These are phyloP conservation scores for Stichopus horrens DNA, from an alignment of 53 echinoderm and acorn worm genomes.

Conservation along the genomic window DNA sequence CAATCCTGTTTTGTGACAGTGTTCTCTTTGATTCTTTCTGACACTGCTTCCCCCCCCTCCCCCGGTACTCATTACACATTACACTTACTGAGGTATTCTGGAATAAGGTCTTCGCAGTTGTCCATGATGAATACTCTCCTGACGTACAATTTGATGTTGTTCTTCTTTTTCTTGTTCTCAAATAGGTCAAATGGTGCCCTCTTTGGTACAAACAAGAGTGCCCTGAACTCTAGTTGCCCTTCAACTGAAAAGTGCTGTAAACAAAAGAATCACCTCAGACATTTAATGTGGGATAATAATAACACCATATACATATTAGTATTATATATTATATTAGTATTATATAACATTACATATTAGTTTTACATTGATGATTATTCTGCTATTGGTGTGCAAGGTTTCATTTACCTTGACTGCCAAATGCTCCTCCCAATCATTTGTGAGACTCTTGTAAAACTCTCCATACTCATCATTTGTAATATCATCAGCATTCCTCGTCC, in stretches of 20 bases:
- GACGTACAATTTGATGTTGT: conserved; percentile 98
- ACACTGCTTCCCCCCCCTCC: too few relatives aligned
- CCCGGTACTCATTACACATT: background rate
- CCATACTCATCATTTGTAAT: conserved; percentile 96
- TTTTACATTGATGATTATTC: background rate
- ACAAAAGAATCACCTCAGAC: background rate
- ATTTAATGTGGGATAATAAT: too few relatives aligned
- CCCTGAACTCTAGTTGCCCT: conserved; percentile 97
- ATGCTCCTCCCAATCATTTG: conserved; percentile 98
- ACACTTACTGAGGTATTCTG: conserved; percentile 97
- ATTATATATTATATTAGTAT: too few relatives aligned
- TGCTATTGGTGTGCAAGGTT: background rate
- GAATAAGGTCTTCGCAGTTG: conserved; percentile 98
- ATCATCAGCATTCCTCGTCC: conserved; percentile 99
- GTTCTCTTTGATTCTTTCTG: too few relatives aligned
- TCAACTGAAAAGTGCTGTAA: conserved; percentile 94
- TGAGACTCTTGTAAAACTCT: conserved; percentile 96
- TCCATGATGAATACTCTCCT: conserved; percentile 99
- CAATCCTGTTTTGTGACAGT: too few relatives aligned
- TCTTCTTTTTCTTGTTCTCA: conserved; percentile 99
- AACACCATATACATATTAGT: too few relatives aligned
- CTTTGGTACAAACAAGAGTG: conserved; percentile 95
- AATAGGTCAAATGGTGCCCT: conserved; percentile 97
- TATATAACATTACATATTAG: too few relatives aligned
- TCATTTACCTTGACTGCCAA: conserved; percentile 87